Percentiles rank a stretch among this genome's conserved stretches.
Conservation (phyloP, 53 echinoderm and acorn worm species). For the Antedon mediterranea region DNA sequence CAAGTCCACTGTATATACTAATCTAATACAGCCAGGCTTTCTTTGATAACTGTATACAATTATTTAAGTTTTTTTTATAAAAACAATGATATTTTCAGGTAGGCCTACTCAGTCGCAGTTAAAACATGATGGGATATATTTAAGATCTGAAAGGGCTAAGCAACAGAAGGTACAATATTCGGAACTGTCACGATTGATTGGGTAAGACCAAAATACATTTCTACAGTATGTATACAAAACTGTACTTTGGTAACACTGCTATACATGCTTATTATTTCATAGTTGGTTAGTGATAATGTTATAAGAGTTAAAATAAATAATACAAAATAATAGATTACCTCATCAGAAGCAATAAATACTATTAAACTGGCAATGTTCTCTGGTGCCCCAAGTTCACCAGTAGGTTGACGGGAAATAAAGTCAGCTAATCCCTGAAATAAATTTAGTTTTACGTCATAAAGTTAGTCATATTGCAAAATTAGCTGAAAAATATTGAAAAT, state of each 20-base stretch:
- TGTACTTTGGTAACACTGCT: not conserved
- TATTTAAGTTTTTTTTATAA: no score
- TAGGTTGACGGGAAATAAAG: conserved; percentile 61
- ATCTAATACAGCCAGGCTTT: no score
- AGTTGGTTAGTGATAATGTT: not conserved
- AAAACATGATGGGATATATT: no score
- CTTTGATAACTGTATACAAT: no score
- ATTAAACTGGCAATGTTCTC: conserved; percentile 57
- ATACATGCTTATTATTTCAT: not conserved
- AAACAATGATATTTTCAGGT: no score
- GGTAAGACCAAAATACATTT: no score
- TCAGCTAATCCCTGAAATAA: conserved; percentile 26
- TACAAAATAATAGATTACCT: conserved; percentile 28
- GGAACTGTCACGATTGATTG: no score
- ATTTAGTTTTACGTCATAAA: not conserved
- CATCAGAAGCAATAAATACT: conserved; percentile 74
- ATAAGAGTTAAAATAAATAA: not conserved
- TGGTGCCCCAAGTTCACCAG: conserved; percentile 48
- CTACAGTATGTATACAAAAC: not conserved
- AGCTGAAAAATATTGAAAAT: no score
- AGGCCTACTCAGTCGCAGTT: no score
- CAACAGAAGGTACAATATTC: no score
- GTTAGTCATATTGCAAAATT: not conserved
- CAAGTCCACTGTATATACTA: no score
- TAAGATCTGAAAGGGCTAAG: no score